Base-by-base conservation (phyloP, 2,113 vertebrate species). In the Orthonyx spaldingii region DNA sequence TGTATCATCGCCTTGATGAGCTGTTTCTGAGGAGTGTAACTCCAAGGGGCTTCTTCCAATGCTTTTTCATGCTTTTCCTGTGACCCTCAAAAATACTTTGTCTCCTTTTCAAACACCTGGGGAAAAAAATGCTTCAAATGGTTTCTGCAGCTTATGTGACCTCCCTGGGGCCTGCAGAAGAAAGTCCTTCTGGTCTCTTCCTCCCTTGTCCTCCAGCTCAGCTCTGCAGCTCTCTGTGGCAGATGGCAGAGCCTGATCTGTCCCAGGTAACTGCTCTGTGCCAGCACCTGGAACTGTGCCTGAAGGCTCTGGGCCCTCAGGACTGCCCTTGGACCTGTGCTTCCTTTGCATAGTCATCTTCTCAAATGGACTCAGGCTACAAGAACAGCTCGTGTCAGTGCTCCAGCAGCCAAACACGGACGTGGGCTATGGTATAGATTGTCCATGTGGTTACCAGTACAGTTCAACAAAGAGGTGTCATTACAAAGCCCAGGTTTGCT, bases 221-320 rank as follows among this genome's bases (percentile, higher is more conserved):
- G 90, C 78, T 94, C 84, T 89, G 72, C 82, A 90, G 79, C 42
- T 90, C 71, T 22, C 52, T 33, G 39, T 90, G 68, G 76, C 96
- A 97, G 96, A 97, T 93, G 96, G 92, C 80, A 92, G 59, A 90
- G 46, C 39, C 68, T 55, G 27, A 53, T 89, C 90, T 94, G 60
- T 93, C 92, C 83, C 90, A 86, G 60, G 71, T 55, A 92, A 53
- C 83, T 24, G 15, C 50, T 88, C 33, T 44, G 55, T 93, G 80
- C 79, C 93, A 93, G 71, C 47, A 55, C 35, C 50, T 94, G 96
- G 94, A 92, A 35, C 26, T 90, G 42, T 94, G 92, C 95, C 88
- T 56, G 3, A 46, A 90, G 68, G 76, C 50, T 60, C 42, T 63
- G 71, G 59, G 92, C 39, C 33, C 66, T 85, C 55, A 70, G 79